Base-by-base conservation (phyloP, 2,113 vertebrate genomes). In the Brachionichthys hirsutus region DNA sequence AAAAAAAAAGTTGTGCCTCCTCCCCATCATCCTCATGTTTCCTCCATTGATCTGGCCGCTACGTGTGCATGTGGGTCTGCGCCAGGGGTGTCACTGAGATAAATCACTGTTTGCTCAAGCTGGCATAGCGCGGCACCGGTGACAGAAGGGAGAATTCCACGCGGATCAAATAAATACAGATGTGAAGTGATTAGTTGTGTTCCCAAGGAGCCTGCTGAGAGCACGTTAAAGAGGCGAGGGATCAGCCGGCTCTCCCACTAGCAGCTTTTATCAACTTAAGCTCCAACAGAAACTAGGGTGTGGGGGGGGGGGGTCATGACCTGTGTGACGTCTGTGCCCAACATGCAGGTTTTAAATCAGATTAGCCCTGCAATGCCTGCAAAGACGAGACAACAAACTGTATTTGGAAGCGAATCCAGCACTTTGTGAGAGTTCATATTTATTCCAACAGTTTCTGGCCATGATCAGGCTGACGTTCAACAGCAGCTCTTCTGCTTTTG, bases 101-200 rank as follows among this genome's bases (percentile, higher is more conserved):
- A 91, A 92, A 95, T 95, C 94, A 91, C 93, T 93, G 87, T 95
- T 94, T 92, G 92, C 90, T 92, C 90, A 94, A 91, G 93, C 93
- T 89, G 92, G 90, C 91, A 92, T 90, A 86, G 89, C 92, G 92
- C 86, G 80, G 90, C 88, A 85, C 89, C 81, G 89, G 89, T 92
- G 93, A 94, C 94, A 97, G 94, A 96, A 94, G 94, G 94, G 57
- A 94, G 91, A 94, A 96, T 95, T 96, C 94, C 94, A 64, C 74
- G 20, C 80, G 94, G 94, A 95, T 95, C 93, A 94, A 95, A 95
- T 96, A 96, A 98, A 98, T 97, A 95, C 95, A 98, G 95, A 97
- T 96, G 96, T 94, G 92, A 88, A 91, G 94, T 95, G 95, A 98
- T 95, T 95, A 96, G 94, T 94, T 93, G 92, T 92, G 95, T 94